Percentiles rank a stretch among this genome's conserved stretches.
These are phyloP conservation scores for Zootoca vivipara DNA, from an alignment of 2,113 vertebrate species.

Conservation along the genomic window DNA sequence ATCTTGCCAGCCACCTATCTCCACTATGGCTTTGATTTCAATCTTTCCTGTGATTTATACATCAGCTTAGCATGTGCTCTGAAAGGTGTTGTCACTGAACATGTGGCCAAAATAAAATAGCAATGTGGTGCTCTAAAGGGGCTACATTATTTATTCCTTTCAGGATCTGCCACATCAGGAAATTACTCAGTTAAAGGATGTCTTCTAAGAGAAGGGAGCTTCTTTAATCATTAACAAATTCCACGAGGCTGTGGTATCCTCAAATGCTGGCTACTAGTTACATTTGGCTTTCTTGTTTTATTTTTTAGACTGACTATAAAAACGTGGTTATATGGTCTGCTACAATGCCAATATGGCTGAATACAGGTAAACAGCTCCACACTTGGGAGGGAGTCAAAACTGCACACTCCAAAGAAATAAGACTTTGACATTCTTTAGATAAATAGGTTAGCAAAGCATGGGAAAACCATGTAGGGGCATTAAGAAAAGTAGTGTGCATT, in stretches of 20 bases:
- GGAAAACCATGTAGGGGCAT: conserved; percentile 13
- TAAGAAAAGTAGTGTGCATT: not conserved
- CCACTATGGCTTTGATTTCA: conserved; percentile 69
- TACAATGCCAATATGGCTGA: conserved; percentile 19
- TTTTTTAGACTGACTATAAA: not conserved
- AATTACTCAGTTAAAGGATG: not conserved
- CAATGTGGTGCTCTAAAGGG: not conserved
- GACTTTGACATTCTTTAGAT: conserved; percentile 8
- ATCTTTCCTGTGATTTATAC: not conserved
- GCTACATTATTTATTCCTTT: not conserved
- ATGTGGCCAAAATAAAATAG: not conserved
- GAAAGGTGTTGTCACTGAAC: not conserved
- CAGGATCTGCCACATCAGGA: conserved; percentile 42
- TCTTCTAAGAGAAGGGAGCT: not conserved
- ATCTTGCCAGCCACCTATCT: not conserved
- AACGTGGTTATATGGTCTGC: conserved; percentile 6
- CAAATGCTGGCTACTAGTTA: conserved; percentile 2
- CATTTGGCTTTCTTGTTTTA: not conserved
- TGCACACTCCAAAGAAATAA: conserved; percentile 64
- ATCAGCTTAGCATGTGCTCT: conserved; percentile 9
- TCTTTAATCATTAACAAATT: not conserved
- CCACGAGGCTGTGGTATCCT: not conserved
- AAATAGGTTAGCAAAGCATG: conserved; percentile 7
- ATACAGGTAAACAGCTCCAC: conserved; percentile 39
- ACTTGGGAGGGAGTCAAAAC: conserved; percentile 58